Conservation (phyloP, 1,140 invertebrate genomes). For the Polypedilum pembai region DNA sequence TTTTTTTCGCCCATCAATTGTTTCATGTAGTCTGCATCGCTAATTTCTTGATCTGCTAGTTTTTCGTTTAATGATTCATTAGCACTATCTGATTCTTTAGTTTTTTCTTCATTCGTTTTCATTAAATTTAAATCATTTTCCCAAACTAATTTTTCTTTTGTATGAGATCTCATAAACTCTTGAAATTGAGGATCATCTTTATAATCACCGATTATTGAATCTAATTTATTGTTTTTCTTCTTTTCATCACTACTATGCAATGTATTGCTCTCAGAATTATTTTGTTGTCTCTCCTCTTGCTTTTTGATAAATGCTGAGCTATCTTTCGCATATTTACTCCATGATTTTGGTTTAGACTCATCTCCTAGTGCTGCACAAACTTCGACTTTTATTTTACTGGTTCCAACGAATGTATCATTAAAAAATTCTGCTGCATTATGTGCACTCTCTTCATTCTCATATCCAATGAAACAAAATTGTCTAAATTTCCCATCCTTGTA, state of each 20-base stretch:
- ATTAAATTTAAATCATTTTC: constrained; percentile 54
- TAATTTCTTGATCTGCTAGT: constrained; percentile 57
- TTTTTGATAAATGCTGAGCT: constrained; percentile 55
- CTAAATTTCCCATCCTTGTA: constrained; percentile 85
- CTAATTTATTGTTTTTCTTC: constrained; percentile 48
- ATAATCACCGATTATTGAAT: constrained; percentile 61
- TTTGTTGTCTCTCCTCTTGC: constrained; percentile 37
- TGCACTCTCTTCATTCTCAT: constrained; percentile 70
- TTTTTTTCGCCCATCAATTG: constrained; percentile 47
- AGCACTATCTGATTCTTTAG: constrained; percentile 35
- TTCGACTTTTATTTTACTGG: constrained; percentile 71
- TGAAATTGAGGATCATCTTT: constrained; percentile 82
- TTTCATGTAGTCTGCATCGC: constrained; percentile 67
- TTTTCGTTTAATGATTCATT: constrained; percentile 43
- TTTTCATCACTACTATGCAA: constrained; percentile 38
- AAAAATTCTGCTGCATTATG: constrained; percentile 65
- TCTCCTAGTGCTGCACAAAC: constrained; percentile 69
- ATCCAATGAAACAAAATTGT: constrained; percentile 88
- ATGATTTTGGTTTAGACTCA: constrained; percentile 74
- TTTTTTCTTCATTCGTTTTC: constrained; percentile 34
- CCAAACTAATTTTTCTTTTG: constrained; percentile 57
- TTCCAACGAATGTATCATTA: constrained; percentile 76
- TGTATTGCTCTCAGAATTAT: constrained; percentile 34
- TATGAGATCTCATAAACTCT: constrained; percentile 79
- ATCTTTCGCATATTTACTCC: constrained; percentile 77